A percentile compares a stretch with the other conserved stretches of the same genome.
Conservation (phyloP, 2,113 vertebrate species). For the Vireo altiloquus region DNA sequence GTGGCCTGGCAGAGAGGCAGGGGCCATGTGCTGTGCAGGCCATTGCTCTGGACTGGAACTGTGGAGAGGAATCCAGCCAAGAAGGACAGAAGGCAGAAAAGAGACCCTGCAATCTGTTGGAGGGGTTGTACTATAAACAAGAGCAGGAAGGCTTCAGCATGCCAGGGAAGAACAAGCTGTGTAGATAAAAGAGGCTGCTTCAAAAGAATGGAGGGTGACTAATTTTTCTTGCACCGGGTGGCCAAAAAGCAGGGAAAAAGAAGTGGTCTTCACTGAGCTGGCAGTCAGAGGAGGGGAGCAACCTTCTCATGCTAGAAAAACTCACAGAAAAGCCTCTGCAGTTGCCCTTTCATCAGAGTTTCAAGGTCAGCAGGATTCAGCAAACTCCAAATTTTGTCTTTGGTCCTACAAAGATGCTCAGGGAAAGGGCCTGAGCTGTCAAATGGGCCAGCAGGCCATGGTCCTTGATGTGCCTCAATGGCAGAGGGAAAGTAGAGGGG, state of each 20-base stretch:
- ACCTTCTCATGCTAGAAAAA: not conserved
- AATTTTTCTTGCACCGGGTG: not conserved
- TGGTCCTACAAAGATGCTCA: not conserved
- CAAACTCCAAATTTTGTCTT: not conserved
- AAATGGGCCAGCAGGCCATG: not conserved
- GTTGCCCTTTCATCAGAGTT: not conserved
- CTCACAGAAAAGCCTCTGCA: not conserved
- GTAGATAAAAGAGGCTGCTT: slow-evolving; percentile 34
- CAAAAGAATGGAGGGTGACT: not conserved
- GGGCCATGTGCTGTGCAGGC: slow-evolving; percentile 27
- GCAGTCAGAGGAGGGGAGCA: not conserved
- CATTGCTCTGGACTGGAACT: slow-evolving; percentile 48
- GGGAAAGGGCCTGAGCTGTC: not conserved
- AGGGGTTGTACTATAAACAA: slow-evolving; percentile 49
- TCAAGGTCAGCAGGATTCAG: not conserved
- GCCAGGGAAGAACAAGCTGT: slow-evolving; percentile 42
- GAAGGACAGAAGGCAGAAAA: slow-evolving; percentile 60
- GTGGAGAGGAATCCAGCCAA: slow-evolving; percentile 45
- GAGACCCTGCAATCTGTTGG: slow-evolving; percentile 56
- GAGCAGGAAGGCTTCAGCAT: slow-evolving; percentile 22
- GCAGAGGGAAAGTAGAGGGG: not conserved
- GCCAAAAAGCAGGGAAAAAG: not conserved
- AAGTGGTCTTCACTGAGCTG: not conserved
- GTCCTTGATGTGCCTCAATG: not conserved
- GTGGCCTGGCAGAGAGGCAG: accelerated